Base-by-base conservation (phyloP, 2,888 invertebrate genomes). In the Perizoma affinitatum region DNA sequence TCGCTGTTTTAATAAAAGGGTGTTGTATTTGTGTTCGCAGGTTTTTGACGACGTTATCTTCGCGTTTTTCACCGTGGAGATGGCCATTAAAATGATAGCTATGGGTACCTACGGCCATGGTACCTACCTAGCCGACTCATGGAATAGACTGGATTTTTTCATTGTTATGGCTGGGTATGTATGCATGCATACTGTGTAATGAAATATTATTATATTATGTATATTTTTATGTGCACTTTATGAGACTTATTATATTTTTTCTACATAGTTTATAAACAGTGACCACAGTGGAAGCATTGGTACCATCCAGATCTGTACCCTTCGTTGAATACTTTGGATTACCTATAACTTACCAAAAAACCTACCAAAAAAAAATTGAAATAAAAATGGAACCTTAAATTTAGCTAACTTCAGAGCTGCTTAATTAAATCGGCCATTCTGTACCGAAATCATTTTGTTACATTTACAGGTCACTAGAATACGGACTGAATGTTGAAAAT, bases 1-100 rank as follows among this genome's bases (percentile, higher is more conserved):
- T 49, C 33, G 22, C 40, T 47, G 10, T 58, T 66, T 59, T 55
- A 63, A 62, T 50, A 63, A 65, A 38, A 22, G 22, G n/a, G n/a
- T n/a, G 5, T 36, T 60, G 55, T 63, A 42, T 1, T 51, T 44
- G n/a, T 46, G 45, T 42, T 75, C 73, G 4, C 94, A 98, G 96
- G 96, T 97, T 84, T 98, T 99, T 88, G 99, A 99, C 90, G 98
- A 99, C 90, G 96, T 98, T 82, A 99, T 99, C 88, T 99, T 99
- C 92, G 97, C 96, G 71, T 99, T 99, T 93, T 99, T 99, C 93
- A 96, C 98, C 52, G 88, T 98, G 83, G 99, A 99, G 93, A 98
- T 99, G 99, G 95, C 96, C 70, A 97, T 99, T 85, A 99, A 99
- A 94, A 97, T 99, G 96, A 95, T 98, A 56, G 99, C 99, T 43